Percentiles rank a stretch among this genome's conserved stretches.
These are phyloP conservation scores for Monarcha castaneiventris DNA, from an alignment of 2,113 vertebrate genomes.

Conservation along the genomic window DNA sequence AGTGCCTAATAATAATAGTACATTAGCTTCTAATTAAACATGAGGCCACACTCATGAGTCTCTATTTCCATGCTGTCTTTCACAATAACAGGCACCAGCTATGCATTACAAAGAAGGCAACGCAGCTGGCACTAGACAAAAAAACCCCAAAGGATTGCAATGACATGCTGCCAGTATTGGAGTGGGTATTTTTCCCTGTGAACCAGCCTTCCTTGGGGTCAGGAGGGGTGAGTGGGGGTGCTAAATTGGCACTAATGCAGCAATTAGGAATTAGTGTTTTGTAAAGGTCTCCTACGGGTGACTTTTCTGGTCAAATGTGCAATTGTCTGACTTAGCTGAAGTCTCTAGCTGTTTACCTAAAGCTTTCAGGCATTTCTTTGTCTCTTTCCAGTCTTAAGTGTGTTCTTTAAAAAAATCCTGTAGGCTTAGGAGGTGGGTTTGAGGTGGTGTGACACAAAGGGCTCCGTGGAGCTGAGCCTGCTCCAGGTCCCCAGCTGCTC, in stretches of 20 bases:
- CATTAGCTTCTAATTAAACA: constrained; percentile 60
- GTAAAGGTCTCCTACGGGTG: not conserved
- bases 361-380: not conserved
- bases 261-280: not conserved
- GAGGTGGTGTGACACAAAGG: accelerated
- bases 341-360: not conserved
- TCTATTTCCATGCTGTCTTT: constrained; percentile 30
- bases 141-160: not conserved
- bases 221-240: not conserved
- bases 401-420: accelerated
- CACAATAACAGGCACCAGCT: constrained; percentile 20
- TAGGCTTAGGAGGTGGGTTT: accelerated
- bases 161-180: not conserved
- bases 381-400: not conserved
- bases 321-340: not conserved
- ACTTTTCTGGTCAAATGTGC: not conserved
- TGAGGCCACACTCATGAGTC: constrained; percentile 36
- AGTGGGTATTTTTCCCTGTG: not conserved
- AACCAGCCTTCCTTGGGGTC: not conserved
- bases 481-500: not conserved
- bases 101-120: not conserved
- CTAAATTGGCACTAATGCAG: not conserved
- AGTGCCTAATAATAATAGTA: constrained; percentile 26
- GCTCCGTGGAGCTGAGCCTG: not conserved
- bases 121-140: not conserved